phyloP scores from a whole-genome alignment of 53 echinoderm and acorn worm species.

The Holothuria scabra region DNA sequence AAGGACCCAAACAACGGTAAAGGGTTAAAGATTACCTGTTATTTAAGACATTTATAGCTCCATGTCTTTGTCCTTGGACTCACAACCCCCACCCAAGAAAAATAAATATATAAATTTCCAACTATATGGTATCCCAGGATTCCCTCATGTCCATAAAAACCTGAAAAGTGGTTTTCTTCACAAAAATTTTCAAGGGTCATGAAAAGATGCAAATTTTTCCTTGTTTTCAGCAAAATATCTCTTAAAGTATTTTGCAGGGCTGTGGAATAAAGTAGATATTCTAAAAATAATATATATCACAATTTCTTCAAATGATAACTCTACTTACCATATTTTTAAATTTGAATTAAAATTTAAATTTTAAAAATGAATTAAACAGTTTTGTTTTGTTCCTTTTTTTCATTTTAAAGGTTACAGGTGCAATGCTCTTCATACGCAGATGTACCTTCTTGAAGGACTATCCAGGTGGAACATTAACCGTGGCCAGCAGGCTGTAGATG shows the following conservation, averaged over 20 bases:
- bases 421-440: conserved; percentile 58
- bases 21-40: no score
- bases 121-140: no score
- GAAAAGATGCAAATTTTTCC: no score
- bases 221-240: no score
- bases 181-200: no score
- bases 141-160: no score
- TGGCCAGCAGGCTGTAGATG: conserved; percentile 17
- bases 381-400: background rate
- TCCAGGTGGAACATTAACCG: conserved; percentile 52
- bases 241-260: no score
- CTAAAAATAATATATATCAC: background rate
- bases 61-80: background rate
- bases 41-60: background rate
- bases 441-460: conserved; percentile 58
- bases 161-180: no score
- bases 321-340: background rate
- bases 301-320: background rate
- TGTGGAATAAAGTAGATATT: no score
- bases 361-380: no score
- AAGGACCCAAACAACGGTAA: no score
- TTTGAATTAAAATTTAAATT: no score
- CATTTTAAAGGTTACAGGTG: conserved; percentile 44
- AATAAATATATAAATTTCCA: background rate
- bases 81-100: background rate